Evolutionary conservation across 2,888 invertebrate species (phyloP), one percentile per base, ranked within the genome.

Genomic region (Dryomyza anilis): DNA sequence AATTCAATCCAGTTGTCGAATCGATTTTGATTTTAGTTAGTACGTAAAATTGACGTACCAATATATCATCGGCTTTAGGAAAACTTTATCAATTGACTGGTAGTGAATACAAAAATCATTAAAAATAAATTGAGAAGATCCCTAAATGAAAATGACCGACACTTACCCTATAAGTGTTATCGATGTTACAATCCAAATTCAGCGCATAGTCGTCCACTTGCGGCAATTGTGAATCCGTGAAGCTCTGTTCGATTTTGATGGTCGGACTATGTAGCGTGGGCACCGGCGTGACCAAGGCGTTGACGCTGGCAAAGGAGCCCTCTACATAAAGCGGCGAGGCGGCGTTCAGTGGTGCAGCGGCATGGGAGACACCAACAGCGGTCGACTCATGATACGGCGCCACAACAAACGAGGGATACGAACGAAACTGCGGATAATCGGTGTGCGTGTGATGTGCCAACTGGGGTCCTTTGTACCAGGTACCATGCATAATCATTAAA

Each of bases 381-480:
- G 67, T 66, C 8, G 74, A 73, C 66, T 78, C 78, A 71, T 78
- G 59, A 65, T 79, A 81, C 64, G 81, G 80, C 16, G 81, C 76
- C 68, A 80, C 80, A 65, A 81, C 81, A 70, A 81, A 80, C 66
- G 81, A 77, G n/a, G 81, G 81, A 76, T 81, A 79, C 69, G 79
- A 81, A 66, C 81, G 81, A 66, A 78, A 81, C 73, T 81, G 81
- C 73, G 79, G 80, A 68, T 79, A 78, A 50, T 79, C 78, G 69
- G 71, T 74, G 56, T 69, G 67, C 67, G 74, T 69, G 70, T 71
- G 78, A 74, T 79, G 79, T 68, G 79, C 77, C 80, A 81, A 73
- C 76, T 81, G 81, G 71, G 81, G 81, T 81, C 81, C 81, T 77
- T 81, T 81, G 79, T 81, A 81, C 81, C 81, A 81, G 73, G 81